phyloP scores from a whole-genome alignment of 2,888 invertebrate species.

The Nipponacmea schrenckii region DNA sequence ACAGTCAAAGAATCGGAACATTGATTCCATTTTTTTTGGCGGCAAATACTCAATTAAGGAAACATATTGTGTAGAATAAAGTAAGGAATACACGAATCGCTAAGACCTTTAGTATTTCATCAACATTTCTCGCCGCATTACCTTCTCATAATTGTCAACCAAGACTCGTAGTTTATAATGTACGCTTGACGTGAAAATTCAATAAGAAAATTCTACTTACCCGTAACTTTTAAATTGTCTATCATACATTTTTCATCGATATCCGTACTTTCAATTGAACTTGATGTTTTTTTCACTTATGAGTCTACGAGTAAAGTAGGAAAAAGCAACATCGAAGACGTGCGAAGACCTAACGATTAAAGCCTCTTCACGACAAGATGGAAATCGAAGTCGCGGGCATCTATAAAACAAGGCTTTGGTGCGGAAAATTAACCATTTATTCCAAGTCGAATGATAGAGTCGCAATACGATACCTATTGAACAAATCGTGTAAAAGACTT shows the following conservation, averaged over 20 bases:
- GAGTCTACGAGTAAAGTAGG: neutral
- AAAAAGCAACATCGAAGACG: neutral
- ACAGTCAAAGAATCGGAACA: too few species aligned
- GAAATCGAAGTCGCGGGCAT: neutral
- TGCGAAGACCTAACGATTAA: constrained; percentile 1
- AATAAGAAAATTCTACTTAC: neutral
- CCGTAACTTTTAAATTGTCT: neutral
- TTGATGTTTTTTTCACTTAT: neutral
- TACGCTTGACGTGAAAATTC: neutral
- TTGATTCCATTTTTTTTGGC: too few species aligned
- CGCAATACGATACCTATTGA: neutral
- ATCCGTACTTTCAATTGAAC: neutral
- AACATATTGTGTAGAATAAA: too few species aligned
- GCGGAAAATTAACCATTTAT: constrained; percentile 8
- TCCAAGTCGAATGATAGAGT: constrained; percentile 1
- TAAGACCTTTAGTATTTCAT: neutral
- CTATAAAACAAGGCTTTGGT: constrained; percentile 1
- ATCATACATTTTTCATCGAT: constrained; percentile 1
- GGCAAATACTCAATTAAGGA: too few species aligned
- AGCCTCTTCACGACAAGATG: neutral
- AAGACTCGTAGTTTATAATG: neutral
- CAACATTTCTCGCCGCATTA: neutral
- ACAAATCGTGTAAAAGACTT: neutral
- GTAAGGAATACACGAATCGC: too few species aligned
- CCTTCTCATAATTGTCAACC: neutral